Conservation (phyloP, 2,113 vertebrate genomes). For the Gopherus flavomarginatus region DNA sequence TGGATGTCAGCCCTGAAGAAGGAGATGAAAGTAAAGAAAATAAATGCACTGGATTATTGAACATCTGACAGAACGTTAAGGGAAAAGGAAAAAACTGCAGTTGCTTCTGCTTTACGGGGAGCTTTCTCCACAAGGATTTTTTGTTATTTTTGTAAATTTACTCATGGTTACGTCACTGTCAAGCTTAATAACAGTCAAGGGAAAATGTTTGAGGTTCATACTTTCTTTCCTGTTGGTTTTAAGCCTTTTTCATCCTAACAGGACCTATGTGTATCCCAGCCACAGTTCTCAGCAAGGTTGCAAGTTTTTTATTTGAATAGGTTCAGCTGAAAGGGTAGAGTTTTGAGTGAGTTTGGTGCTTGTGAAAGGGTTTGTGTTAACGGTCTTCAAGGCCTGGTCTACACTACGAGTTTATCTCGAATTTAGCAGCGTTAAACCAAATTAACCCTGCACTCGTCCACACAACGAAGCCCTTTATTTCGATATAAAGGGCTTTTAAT, state of each 20-base stretch:
- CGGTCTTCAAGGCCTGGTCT: background rate
- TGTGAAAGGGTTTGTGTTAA: conserved; percentile 46
- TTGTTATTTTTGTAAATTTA: conserved; percentile 26
- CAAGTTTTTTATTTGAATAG: conserved; percentile 34
- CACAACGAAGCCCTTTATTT: no score
- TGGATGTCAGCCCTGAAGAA: conserved; percentile 1
- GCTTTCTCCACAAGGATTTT: conserved; percentile 2
- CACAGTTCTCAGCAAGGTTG: conserved; percentile 4
- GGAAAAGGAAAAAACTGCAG: conserved; percentile 19
- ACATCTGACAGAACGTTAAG: background rate
- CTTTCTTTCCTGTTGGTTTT: background rate
- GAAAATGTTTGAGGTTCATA: conserved; percentile 14
- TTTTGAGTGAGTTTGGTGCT: conserved; percentile 19
- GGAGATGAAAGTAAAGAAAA: conserved; percentile 57
- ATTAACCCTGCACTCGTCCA: no score
- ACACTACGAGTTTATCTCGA: no score
- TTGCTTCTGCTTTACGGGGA: background rate
- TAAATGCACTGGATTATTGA: background rate
- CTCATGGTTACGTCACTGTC: conserved; percentile 21
- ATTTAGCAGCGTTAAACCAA: no score
- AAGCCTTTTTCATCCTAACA: conserved; percentile 15
- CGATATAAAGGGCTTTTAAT: no score
- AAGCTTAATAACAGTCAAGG: conserved; percentile 5
- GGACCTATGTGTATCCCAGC: conserved; percentile 13
- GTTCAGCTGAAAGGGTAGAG: conserved; percentile 35